A percentile compares a stretch with the other conserved stretches of the same genome.
Evolutionary conservation across 2,888 invertebrate species (phyloP).

Genomic region (Tenthredo distinguenda): DNA sequence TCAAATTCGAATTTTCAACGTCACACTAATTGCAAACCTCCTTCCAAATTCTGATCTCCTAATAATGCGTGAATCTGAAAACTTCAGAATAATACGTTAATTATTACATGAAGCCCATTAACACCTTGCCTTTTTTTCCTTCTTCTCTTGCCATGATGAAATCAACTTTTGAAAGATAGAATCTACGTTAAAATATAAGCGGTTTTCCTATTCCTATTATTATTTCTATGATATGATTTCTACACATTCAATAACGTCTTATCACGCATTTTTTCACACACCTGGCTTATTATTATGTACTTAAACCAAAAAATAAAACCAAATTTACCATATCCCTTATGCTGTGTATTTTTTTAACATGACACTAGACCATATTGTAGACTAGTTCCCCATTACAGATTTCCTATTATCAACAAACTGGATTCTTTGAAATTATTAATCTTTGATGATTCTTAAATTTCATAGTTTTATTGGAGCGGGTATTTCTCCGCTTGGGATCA

Average conservation of each 20-base stretch:
- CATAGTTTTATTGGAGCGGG: slow-evolving; percentile 92
- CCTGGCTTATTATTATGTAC: neutral
- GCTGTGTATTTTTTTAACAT: neutral
- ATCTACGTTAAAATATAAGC: neutral
- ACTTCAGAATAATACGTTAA: slow-evolving; percentile 18
- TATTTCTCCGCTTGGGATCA: slow-evolving; percentile 92
- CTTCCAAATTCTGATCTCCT: slow-evolving; percentile 15
- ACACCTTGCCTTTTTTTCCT: neutral
- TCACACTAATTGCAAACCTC: slow-evolving; percentile 1
- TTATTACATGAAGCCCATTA: neutral
- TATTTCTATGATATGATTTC: neutral
- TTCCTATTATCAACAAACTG: neutral
- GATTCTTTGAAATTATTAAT: slow-evolving; percentile 6
- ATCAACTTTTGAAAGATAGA: neutral
- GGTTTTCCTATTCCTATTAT: neutral
- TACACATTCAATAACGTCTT: slow-evolving; percentile 18
- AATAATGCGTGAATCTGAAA: slow-evolving; percentile 23
- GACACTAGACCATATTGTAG: neutral
- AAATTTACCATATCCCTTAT: neutral
- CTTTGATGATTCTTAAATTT: slow-evolving; percentile 60
- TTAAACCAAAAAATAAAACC: neutral
- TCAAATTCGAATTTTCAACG: slow-evolving; percentile 52
- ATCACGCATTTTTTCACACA: slow-evolving; percentile 36
- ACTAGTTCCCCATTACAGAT: neutral
- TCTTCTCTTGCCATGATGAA: neutral